Conservation (phyloP, 2,888 invertebrate species). For the Panopea generosa region DNA sequence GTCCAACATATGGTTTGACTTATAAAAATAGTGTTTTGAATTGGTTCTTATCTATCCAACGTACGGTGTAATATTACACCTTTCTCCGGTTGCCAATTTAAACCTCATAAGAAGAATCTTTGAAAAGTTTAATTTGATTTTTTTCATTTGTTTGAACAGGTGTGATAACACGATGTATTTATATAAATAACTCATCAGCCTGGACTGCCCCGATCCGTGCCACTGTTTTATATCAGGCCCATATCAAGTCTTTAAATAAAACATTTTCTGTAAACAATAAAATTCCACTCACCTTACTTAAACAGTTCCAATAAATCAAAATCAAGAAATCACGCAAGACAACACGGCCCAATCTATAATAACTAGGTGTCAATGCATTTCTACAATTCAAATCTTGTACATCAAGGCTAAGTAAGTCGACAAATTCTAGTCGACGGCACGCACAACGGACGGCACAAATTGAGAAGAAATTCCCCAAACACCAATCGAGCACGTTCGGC, state of each 20-base stretch:
- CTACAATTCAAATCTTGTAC: constrained; percentile 40
- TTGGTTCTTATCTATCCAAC: too few species aligned
- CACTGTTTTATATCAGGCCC: neutral
- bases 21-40: too few species aligned
- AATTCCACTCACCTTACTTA: constrained; percentile 59
- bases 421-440: constrained; percentile 53
- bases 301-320: constrained; percentile 62
- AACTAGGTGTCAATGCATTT: constrained; percentile 48
- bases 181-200: neutral
- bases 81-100: too few species aligned
- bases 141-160: constrained; percentile 15
- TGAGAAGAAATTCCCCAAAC: constrained; percentile 50
- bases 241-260: constrained; percentile 4
- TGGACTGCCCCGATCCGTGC: neutral
- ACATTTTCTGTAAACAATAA: constrained; percentile 20
- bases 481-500: constrained; percentile 54
- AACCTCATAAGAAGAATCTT: too few species aligned
- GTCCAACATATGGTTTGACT: too few species aligned
- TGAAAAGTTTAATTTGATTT: constrained; percentile 4
- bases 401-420: constrained; percentile 42
- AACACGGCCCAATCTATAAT: constrained; percentile 43
- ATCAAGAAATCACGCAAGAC: constrained; percentile 36
- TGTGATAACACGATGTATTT: neutral
- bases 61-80: too few species aligned
- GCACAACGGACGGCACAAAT: constrained; percentile 39